These are phyloP conservation scores for Brachypterus glaber DNA, from an alignment of 2,888 invertebrate species.

Conservation along the genomic window DNA sequence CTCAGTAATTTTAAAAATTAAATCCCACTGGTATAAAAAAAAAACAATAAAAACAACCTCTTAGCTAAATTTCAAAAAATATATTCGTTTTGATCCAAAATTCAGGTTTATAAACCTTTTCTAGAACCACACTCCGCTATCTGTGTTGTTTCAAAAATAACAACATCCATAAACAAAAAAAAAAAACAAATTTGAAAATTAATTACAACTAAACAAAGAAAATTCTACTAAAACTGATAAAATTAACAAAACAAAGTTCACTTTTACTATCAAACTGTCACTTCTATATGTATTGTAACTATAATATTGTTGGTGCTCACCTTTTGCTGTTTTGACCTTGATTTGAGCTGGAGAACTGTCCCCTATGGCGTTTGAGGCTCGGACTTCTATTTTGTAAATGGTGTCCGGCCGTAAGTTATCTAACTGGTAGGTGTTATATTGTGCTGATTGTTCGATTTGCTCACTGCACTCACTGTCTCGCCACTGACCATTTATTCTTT, in stretches of 20 bases:
- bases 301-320: conserved; percentile 51
- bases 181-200: too few species aligned
- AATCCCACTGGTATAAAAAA: too few species aligned
- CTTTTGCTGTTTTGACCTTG: conserved; percentile 76
- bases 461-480: conserved; percentile 46
- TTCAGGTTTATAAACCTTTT: too few species aligned
- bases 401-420: conserved; percentile 65
- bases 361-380: conserved; percentile 80
- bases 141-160: too few species aligned
- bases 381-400: conserved; percentile 72
- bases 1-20: too few species aligned
- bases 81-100: too few species aligned
- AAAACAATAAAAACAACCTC: too few species aligned
- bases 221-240: conserved; percentile 12
- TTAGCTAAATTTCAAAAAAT: too few species aligned
- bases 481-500: conserved; percentile 61
- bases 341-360: conserved; percentile 68
- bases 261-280: conserved; percentile 13
- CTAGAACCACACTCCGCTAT: too few species aligned
- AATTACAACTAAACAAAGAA: too few species aligned
- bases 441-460: conserved; percentile 52
- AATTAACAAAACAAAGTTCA: conserved; percentile 10
- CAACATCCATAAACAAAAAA: too few species aligned
- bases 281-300: conserved; percentile 21
- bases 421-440: conserved; percentile 58